Evolutionary conservation across 2,888 invertebrate species (phyloP).

Genomic region (Agonopterix heracliana): DNA sequence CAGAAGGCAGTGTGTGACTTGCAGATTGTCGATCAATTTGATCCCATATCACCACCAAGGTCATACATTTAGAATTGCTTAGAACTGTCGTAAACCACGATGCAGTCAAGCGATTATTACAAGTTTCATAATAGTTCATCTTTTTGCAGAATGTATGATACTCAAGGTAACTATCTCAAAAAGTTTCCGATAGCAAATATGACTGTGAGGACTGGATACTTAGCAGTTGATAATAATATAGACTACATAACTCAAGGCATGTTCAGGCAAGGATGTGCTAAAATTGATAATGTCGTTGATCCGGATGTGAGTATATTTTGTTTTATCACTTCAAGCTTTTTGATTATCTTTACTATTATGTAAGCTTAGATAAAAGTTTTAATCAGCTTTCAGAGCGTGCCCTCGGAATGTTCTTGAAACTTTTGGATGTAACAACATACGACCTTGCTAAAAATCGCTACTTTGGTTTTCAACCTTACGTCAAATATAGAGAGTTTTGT

Average conservation of each 20-base stretch:
- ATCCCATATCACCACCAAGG: no score
- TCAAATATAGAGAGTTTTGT: conserved; percentile 87
- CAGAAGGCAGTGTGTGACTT: no score
- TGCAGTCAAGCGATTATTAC: no score
- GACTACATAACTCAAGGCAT: conserved; percentile 30
- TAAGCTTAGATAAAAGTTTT: no score
- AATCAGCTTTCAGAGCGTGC: no score
- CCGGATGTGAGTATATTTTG: conserved; percentile 1
- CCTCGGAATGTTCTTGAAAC: no score
- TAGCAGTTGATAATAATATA: conserved; percentile 22
- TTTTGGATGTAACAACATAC: conserved; percentile 25
- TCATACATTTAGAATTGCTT: no score
- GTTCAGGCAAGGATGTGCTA: conserved; percentile 27
- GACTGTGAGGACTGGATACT: conserved; percentile 30
- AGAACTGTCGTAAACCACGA: no score
- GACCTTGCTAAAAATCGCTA: conserved; percentile 75
- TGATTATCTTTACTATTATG: no score
- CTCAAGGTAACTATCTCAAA: conserved; percentile 25
- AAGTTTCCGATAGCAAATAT: conserved; percentile 28
- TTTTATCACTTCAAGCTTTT: no score
- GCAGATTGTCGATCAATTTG: no score
- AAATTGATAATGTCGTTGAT: conserved; percentile 6
- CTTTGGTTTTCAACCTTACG: conserved; percentile 88
- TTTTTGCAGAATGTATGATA: conserved; percentile 30
- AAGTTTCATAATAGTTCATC: no score